Conservation (phyloP, 2,113 vertebrate species). For the Tricholaema leucomelas region DNA sequence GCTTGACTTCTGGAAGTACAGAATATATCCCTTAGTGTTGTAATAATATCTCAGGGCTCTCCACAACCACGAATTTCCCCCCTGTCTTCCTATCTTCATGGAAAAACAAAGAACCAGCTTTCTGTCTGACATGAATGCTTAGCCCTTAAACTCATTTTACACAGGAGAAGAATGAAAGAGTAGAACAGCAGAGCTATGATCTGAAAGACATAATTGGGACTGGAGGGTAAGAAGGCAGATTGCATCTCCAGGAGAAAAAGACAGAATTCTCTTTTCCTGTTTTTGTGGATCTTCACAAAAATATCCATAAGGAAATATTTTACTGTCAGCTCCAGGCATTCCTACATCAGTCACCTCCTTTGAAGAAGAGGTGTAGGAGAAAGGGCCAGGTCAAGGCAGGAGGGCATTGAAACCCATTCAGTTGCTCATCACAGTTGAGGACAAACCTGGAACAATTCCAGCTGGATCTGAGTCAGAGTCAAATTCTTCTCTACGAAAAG, state of each 20-base stretch:
- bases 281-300: neutral
- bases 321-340: neutral
- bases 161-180: neutral
- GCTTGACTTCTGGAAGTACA: neutral
- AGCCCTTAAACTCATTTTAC: neutral
- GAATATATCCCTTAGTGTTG: neutral
- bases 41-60: neutral
- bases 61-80: neutral
- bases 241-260: neutral
- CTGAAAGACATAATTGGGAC: neutral
- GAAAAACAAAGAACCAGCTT: neutral
- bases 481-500: neutral
- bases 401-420: neutral
- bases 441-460: neutral
- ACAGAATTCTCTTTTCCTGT: neutral
- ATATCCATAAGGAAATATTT: neutral
- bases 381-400: neutral
- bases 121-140: neutral
- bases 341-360: accelerated
- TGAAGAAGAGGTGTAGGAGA: neutral
- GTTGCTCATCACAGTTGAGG: neutral
- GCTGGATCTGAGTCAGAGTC: neutral
- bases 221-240: neutral
- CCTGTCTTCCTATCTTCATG: neutral
- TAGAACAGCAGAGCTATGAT: neutral